These are phyloP conservation scores for Corythucha ciliata DNA, from an alignment of 2,888 invertebrate species.

Conservation along the genomic window DNA sequence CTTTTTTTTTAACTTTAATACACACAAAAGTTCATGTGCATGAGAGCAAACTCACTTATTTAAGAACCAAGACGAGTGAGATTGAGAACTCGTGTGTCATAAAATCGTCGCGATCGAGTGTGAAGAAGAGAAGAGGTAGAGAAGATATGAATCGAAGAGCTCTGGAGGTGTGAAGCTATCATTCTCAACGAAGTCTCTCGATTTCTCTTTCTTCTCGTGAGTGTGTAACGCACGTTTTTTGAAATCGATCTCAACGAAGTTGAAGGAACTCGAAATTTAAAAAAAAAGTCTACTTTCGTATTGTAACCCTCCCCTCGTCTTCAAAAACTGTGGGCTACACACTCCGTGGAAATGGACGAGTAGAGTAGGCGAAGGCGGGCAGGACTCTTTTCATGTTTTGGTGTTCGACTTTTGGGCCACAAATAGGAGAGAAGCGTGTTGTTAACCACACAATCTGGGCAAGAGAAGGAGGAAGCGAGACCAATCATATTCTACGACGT, in stretches of 20 bases:
- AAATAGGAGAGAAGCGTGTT: too few relatives aligned
- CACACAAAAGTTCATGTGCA: constrained; percentile 22
- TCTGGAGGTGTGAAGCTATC: constrained; percentile 17
- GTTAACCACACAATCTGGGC: constrained; percentile 17
- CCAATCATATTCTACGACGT: constrained; percentile 15
- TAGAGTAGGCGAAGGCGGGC: constrained; percentile 17
- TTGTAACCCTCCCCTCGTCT: constrained; percentile 18
- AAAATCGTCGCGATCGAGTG: constrained; percentile 22
- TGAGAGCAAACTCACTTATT: constrained; percentile 21
- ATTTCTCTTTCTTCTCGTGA: too few relatives aligned
- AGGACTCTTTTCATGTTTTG: constrained; percentile 17
- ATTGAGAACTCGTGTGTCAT: constrained; percentile 20
- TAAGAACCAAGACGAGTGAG: constrained; percentile 21
- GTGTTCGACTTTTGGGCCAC: constrained; percentile 20
- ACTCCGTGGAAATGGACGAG: too few relatives aligned
- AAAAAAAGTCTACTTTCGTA: constrained; percentile 9
- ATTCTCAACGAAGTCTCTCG: constrained; percentile 15
- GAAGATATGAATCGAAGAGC: constrained; percentile 17
- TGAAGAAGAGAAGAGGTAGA: constrained; percentile 29
- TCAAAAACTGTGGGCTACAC: background rate
- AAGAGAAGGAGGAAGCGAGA: constrained; percentile 11
- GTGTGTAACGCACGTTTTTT: too few relatives aligned
- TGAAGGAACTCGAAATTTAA: constrained; percentile 9
- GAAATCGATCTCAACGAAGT: constrained; percentile 20
- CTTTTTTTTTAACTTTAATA: too few relatives aligned